Base-by-base conservation (phyloP, 2,113 vertebrate genomes). In the Madoqua kirkii region DNA sequence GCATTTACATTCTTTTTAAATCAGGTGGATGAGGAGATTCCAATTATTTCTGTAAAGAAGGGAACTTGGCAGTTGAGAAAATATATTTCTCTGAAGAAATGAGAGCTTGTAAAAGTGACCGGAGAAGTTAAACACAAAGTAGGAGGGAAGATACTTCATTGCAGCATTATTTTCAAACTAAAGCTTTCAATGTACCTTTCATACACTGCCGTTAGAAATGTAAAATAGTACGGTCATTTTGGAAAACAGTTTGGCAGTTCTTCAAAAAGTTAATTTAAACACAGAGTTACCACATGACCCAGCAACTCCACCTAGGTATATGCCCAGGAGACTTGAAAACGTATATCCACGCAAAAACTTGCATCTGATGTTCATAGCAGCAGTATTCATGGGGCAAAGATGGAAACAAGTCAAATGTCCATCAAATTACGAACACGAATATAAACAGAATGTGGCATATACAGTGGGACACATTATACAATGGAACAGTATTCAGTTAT, bases 251-350 rank as follows among this genome's bases (percentile, higher is more conserved):
- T 85, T 87, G 84, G 16, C 29, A 93, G 29, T 57, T 94, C 25
- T 36, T 55, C 33, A 82, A 25, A 93, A 97, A 79, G 7, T 95
- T 71, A 94, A 87, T 45, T 95, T 71, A 93, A 89, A 55, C n/a
- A 60, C 21, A 76, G 45, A 86, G 74, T 89, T 89, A 85, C n/a
- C 67, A 71, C 50, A 87, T 19, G 29, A 93, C 3, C 36, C 25
- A 78, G 52, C 31, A 52, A 83, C 57, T 67, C 48, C n/a, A 83
- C 13, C 19, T 55, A 96, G 71, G 16, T 81, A 48, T 25, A n/a
- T 33, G 59, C 36, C 6, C 36, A 27, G 25, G 25, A 86, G 16
- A 87, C 40, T 17, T 95, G 55, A 93, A 89, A 91, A 87, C 25
- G 21, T 43, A 50, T 36, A 31, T n/a, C 54, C 13, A 78, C 2